Conservation (phyloP, 2,113 vertebrate genomes). For the Benitochromis conjunctus region DNA sequence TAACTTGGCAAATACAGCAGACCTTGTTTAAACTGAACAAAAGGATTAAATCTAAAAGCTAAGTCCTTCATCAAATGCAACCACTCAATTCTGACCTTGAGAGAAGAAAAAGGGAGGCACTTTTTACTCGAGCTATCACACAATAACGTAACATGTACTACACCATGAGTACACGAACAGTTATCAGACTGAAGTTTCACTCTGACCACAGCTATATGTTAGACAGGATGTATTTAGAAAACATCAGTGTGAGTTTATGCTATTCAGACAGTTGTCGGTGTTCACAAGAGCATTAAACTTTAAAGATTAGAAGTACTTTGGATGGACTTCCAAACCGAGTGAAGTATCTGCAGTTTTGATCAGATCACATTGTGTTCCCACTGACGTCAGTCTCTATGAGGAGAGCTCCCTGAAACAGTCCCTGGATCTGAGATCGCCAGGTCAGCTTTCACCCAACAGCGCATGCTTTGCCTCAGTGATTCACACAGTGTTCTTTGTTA, state of each 20-base stretch:
- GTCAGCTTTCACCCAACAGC: slow-evolving; percentile 8
- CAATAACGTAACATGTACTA: not conserved
- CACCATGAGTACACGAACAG: not conserved
- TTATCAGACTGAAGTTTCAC: not conserved
- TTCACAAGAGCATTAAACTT: slow-evolving; percentile 22
- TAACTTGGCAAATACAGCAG: not conserved
- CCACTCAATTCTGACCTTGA: not conserved
- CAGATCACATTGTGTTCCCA: slow-evolving; percentile 6
- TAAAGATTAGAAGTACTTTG: slow-evolving; percentile 20
- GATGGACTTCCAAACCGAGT: not conserved
- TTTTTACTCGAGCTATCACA: not conserved
- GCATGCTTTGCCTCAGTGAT: slow-evolving; percentile 27
- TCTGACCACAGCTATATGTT: not conserved
- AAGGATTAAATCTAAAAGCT: not conserved
- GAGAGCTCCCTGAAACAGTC: slow-evolving; percentile 40
- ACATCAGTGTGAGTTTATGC: slow-evolving; percentile 11
- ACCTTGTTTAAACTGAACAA: not conserved
- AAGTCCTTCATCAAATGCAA: not conserved
- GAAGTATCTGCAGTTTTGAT: slow-evolving; percentile 43
- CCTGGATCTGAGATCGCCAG: slow-evolving; percentile 31
- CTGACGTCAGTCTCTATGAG: slow-evolving; percentile 2
- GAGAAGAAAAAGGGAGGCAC: not conserved
- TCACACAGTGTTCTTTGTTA: slow-evolving; percentile 40
- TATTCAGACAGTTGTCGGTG: slow-evolving; percentile 21
- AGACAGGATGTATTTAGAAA: not conserved